Evolutionary conservation across 1,140 invertebrate genomes (phyloP).

Genomic region (Asbolus verrucosus): DNA sequence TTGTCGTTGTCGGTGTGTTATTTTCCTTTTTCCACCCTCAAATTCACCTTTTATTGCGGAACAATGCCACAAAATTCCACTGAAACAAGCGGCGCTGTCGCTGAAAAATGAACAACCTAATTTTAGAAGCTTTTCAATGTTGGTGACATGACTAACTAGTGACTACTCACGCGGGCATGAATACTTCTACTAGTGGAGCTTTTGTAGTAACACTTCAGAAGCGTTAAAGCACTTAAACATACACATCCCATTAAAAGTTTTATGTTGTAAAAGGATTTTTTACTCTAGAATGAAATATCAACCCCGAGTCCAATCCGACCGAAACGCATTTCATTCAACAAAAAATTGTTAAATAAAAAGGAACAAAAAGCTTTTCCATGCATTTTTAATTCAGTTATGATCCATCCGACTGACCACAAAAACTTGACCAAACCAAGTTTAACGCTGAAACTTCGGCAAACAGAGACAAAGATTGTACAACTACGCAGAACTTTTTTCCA

Average conservation of each 20-base stretch:
- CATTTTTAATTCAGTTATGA: constrained; percentile 29
- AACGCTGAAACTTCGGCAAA: not conserved
- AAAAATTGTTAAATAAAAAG: constrained; percentile 1
- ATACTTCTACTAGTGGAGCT: constrained; percentile 14
- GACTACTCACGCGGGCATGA: constrained; percentile 20
- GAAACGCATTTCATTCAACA: not conserved
- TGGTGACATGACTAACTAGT: constrained; percentile 22
- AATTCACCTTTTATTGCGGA: not conserved
- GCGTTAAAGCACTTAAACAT: constrained; percentile 8
- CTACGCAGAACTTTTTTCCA: too few relatives aligned
- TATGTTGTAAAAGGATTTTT: constrained; percentile 4
- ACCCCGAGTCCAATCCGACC: not conserved
- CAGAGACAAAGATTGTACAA: too few relatives aligned
- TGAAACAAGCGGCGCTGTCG: constrained; percentile 1
- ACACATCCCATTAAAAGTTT: constrained; percentile 26
- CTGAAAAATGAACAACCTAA: constrained; percentile 27
- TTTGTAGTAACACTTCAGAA: constrained; percentile 13
- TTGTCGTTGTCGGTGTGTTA: constrained; percentile 19
- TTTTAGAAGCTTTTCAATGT: constrained; percentile 1
- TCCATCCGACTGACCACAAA: constrained; percentile 5
- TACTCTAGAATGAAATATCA: constrained; percentile 10
- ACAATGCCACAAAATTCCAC: not conserved
- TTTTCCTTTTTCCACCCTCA: constrained; percentile 2
- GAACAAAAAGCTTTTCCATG: constrained; percentile 20
- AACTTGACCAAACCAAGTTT: constrained; percentile 14